These are phyloP conservation scores for Hermodice carunculata DNA, from an alignment of 2,888 invertebrate genomes.

Conservation along the genomic window DNA sequence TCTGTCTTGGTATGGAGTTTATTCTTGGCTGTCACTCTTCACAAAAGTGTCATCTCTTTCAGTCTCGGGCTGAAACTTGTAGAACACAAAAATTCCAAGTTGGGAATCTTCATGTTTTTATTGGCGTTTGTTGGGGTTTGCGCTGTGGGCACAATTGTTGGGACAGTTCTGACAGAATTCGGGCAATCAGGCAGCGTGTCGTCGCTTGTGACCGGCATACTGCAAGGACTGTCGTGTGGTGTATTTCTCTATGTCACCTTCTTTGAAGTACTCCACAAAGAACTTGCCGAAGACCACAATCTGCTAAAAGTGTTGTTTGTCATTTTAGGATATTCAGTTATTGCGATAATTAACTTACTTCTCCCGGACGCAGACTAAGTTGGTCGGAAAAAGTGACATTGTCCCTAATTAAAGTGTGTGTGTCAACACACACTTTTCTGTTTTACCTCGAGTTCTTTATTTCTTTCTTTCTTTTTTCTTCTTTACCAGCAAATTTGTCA, in stretches of 20 bases:
- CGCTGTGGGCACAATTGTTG: constrained; percentile 25
- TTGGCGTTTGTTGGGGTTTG: constrained; percentile 20
- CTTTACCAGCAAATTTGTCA: too few relatives aligned
- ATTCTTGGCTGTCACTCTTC: constrained; percentile 70
- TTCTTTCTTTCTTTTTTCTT: too few relatives aligned
- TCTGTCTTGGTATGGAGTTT: constrained; percentile 60
- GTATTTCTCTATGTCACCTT: constrained; percentile 94
- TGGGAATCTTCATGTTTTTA: constrained; percentile 63
- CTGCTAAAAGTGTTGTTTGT: constrained; percentile 18
- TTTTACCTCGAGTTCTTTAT: too few relatives aligned
- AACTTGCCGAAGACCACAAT: constrained; percentile 56
- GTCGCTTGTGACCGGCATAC: constrained; percentile 53
- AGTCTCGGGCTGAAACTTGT: constrained; percentile 70
- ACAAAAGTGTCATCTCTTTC: constrained; percentile 73
- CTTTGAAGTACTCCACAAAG: constrained; percentile 87
- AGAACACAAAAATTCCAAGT: constrained; percentile 2
- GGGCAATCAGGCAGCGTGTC: neutral
- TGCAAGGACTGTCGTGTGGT: constrained; percentile 88
- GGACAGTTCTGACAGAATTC: constrained; percentile 7
- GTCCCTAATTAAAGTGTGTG: too few relatives aligned
- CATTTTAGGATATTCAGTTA: constrained; percentile 12
- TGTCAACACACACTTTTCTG: too few relatives aligned
- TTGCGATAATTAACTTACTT: constrained; percentile 12
- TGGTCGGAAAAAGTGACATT: too few relatives aligned
- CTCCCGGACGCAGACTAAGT: too few relatives aligned